These are phyloP conservation scores for Tipula unca DNA, from an alignment of 2,888 invertebrate species.

Conservation along the genomic window DNA sequence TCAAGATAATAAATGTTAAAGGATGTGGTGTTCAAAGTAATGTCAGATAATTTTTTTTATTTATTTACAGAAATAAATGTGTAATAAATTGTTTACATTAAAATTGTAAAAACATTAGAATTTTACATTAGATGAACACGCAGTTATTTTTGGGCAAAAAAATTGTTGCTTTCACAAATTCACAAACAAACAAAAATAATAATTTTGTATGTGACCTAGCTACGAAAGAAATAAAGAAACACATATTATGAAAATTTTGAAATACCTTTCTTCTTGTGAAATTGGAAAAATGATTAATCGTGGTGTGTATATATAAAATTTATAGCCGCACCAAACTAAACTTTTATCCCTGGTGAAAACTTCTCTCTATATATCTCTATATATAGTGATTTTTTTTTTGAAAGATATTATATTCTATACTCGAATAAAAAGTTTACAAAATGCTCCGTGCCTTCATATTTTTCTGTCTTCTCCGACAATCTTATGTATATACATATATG, in stretches of 20 bases:
- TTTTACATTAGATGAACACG: no score
- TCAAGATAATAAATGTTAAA: no score
- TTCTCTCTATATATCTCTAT: background rate
- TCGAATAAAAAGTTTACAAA: background rate
- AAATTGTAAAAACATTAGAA: no score
- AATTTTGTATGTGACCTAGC: background rate
- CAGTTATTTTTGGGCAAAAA: no score
- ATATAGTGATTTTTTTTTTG: background rate
- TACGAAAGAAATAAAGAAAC: background rate
- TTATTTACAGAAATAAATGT: no score
- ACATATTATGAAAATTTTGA: background rate
- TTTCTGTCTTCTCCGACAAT: background rate
- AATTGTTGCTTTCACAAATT: background rate
- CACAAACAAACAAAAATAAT: background rate
- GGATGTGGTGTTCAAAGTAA: no score
- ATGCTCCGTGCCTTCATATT: background rate
- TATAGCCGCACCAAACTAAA: background rate
- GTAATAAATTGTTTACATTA: no score
- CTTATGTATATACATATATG: background rate
- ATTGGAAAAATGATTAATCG: slow-evolving; percentile 14
- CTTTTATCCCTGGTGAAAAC: background rate
- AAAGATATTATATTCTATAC: background rate
- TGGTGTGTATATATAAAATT: background rate
- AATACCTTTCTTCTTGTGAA: background rate
- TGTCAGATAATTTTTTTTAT: no score